phyloP scores from a whole-genome alignment of 2,797 vertebrate species.

The Alca torda region DNA sequence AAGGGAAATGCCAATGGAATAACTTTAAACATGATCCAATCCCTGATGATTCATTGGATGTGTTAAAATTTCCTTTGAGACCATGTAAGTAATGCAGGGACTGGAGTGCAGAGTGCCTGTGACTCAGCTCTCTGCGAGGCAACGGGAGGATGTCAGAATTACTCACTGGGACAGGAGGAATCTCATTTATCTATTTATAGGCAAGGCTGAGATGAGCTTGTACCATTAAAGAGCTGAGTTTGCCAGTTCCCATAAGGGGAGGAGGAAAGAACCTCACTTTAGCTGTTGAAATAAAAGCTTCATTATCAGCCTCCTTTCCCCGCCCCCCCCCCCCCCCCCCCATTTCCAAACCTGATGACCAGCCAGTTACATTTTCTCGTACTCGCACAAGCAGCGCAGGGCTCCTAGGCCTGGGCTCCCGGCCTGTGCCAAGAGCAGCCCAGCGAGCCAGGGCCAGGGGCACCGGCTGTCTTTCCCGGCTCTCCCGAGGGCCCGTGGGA shows the following conservation, averaged over 20 bases:
- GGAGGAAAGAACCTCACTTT: not conserved
- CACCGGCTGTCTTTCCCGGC: not conserved
- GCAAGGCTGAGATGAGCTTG: slow-evolving; percentile 58
- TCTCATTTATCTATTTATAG: slow-evolving; percentile 93
- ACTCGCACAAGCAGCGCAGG: not conserved
- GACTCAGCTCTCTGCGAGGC: slow-evolving; percentile 87
- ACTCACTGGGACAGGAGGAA: slow-evolving; percentile 91
- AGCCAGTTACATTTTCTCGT: fast-evolving
- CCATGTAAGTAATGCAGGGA: slow-evolving; percentile 63
- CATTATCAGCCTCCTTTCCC: not conserved
- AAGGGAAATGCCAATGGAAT: slow-evolving; percentile 75
- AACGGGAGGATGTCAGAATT: slow-evolving; percentile 84
- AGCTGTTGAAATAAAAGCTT: slow-evolving; percentile 11
- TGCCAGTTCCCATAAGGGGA: slow-evolving; percentile 51
- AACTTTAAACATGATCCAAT: slow-evolving; percentile 74
- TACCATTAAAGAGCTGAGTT: slow-evolving; percentile 63
- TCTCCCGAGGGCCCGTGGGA: fast-evolving
- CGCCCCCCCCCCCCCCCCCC: fast-evolving
- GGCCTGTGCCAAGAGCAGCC: not conserved
- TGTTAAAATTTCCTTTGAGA: slow-evolving; percentile 77
- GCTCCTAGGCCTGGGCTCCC: not conserved
- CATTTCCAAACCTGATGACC: not conserved
- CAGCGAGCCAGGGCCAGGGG: not conserved
- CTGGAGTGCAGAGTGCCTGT: slow-evolving; percentile 63
- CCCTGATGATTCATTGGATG: slow-evolving; percentile 69